Evolutionary conservation across 92 coral and sea anemone genomes (phyloP), one percentile per base, ranked within the genome.

Genomic region (Diadumene lineata): DNA sequence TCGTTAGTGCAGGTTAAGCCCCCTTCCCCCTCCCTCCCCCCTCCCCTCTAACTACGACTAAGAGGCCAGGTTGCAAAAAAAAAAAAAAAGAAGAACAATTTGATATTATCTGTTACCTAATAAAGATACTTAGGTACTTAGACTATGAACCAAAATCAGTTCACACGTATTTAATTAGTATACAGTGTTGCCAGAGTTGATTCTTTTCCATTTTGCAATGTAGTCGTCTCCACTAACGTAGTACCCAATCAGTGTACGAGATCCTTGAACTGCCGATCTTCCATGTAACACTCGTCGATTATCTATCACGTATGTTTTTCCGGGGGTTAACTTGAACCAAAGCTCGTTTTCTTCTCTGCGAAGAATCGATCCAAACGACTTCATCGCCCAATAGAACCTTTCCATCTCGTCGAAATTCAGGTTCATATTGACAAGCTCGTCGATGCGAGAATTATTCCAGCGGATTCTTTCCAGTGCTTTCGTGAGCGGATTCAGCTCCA

Each of bases 331-430:
- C 78, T 73, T 55, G 78, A 56, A 73, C 33, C 53, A 43, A 9
- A 73, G 27, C 22, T 73, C 78, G 34, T 73, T 55, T 48, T 73
- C 78, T 48, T 66, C 69, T 56, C 67, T 1, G 7, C 78, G 78
- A 23, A 73, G 25, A 27, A 73, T 73, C 17, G 46, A 33, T 1
- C 46, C 50, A n/a, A 26, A 58, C 27, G 15, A 29, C 19, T 38
- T 7, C 24, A 73, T 31, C 13, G 78, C 78, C 18, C 34, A 24
- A 68, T 73, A 73, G 23, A 73, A 73, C 78, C 24, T 24, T 73
- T 31, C 50, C 67, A 61, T 38, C 34, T 73, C 69, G 7, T 73
- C 68, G n/a, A 34, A 61, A 15, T 50, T 56, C 13, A 73, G 34
- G 24, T 48, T 34, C 38, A 61, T 24, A 25, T 57, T 61, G 6